phyloP scores from a whole-genome alignment of 2,797 vertebrate genomes.

The Pteropus rufus region DNA sequence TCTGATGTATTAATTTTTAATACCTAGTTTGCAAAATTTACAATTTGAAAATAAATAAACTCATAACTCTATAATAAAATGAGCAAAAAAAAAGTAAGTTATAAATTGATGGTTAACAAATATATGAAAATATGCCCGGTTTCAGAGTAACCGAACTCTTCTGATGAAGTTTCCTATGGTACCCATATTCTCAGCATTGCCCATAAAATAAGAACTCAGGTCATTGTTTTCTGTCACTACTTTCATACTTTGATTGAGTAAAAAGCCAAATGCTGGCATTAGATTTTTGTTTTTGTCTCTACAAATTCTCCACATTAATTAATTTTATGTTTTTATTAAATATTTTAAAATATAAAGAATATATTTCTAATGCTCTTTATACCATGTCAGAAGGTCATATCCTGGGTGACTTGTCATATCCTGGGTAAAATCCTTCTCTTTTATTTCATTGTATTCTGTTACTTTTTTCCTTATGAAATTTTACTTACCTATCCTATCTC shows the following conservation, averaged over 20 bases:
- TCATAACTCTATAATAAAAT: background rate
- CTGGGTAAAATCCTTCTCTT: background rate
- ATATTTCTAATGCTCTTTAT: background rate
- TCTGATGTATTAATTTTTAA: background rate
- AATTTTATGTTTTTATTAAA: background rate
- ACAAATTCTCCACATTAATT: background rate
- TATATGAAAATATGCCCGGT: background rate
- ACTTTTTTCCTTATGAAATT: background rate
- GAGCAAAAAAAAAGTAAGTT: background rate
- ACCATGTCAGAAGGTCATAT: background rate
- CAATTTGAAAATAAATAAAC: background rate
- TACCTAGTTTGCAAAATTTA: background rate
- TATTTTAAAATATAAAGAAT: background rate
- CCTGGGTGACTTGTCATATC: background rate
- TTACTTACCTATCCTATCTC: background rate
- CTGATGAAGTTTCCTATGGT: background rate
- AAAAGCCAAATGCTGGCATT: background rate
- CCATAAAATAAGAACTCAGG: background rate
- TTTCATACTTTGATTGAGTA: background rate
- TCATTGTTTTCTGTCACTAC: background rate
- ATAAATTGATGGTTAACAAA: background rate
- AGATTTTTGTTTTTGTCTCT: background rate
- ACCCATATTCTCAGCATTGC: background rate
- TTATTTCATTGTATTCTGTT: background rate
- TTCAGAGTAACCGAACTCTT: background rate